Evolutionary conservation across 1,140 invertebrate species (phyloP).

Genomic region (Nixonia krombeini): DNA sequence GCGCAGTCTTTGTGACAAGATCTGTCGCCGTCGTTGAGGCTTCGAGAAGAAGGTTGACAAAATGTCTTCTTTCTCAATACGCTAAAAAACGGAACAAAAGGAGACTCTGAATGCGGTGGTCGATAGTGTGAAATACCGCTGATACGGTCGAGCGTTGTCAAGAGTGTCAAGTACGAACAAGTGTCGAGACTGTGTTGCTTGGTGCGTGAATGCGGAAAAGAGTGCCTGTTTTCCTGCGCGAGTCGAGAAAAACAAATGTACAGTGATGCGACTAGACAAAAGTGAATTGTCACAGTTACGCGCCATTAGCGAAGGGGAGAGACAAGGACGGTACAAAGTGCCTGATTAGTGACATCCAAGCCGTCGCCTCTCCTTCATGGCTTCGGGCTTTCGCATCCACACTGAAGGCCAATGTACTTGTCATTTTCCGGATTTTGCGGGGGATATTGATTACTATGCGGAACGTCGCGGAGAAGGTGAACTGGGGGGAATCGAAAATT

Average conservation of each 20-base stretch:
- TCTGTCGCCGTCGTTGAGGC: slow-evolving; percentile 28
- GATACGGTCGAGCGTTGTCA: too few species aligned
- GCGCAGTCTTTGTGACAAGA: slow-evolving; percentile 27
- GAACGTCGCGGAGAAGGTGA: too few species aligned
- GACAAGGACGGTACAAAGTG: slow-evolving; percentile 67
- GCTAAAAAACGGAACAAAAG: not conserved
- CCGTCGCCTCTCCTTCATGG: slow-evolving; percentile 49
- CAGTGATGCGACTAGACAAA: not conserved
- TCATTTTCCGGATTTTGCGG: slow-evolving; percentile 10
- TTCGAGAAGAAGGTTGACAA: slow-evolving; percentile 36
- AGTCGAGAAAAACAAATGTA: slow-evolving; percentile 10
- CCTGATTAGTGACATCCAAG: slow-evolving; percentile 67
- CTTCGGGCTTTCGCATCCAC: slow-evolving; percentile 24
- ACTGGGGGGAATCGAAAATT: not conserved
- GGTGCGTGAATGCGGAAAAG: slow-evolving; percentile 19
- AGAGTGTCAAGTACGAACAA: not conserved
- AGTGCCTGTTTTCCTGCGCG: slow-evolving; percentile 18
- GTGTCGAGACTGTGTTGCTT: slow-evolving; percentile 2
- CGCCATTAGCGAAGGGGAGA: too few species aligned
- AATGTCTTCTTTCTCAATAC: slow-evolving; percentile 13
- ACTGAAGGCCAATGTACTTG: slow-evolving; percentile 34
- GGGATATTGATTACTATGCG: too few species aligned
- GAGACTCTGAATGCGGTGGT: not conserved
- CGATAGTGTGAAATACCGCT: not conserved
- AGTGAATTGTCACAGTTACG: slow-evolving; percentile 21